A percentile compares a stretch with the other conserved stretches of the same genome.
Evolutionary conservation across 2,113 vertebrate genomes (phyloP).

Genomic region (Epinephelus fuscoguttatus): DNA sequence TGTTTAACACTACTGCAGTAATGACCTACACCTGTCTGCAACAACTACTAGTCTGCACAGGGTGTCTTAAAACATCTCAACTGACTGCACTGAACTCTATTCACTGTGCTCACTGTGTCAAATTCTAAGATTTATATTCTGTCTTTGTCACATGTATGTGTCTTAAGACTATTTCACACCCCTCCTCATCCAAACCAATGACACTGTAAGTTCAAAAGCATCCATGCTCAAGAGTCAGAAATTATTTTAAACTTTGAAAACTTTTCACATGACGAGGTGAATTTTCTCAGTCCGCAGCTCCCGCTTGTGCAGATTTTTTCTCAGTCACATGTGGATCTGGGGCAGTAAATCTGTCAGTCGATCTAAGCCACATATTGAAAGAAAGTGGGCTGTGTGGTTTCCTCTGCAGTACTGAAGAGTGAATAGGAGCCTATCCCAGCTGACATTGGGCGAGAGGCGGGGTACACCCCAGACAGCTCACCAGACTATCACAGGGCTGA

Average conservation of each 20-base stretch:
- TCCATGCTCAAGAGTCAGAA: background rate
- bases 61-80: background rate
- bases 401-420: background rate
- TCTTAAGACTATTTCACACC: no score
- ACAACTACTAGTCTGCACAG: background rate
- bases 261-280: background rate
- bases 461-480: no score
- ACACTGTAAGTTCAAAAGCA: background rate
- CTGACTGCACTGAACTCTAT: background rate
- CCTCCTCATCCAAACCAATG: no score
- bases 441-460: no score
- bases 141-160: background rate
- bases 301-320: background rate
- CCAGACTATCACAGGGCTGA: no score
- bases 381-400: constrained; percentile 34
- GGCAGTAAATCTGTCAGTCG: background rate
- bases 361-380: background rate
- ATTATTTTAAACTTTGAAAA: background rate
- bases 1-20: background rate
- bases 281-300: no score
- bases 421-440: background rate
- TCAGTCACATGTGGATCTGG: background rate
- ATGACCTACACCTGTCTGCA: background rate
- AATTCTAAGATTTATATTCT: background rate
- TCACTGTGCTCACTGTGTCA: background rate